Evolutionary conservation across 2,888 invertebrate genomes (phyloP).

Genomic region (Tenthredo notha): DNA sequence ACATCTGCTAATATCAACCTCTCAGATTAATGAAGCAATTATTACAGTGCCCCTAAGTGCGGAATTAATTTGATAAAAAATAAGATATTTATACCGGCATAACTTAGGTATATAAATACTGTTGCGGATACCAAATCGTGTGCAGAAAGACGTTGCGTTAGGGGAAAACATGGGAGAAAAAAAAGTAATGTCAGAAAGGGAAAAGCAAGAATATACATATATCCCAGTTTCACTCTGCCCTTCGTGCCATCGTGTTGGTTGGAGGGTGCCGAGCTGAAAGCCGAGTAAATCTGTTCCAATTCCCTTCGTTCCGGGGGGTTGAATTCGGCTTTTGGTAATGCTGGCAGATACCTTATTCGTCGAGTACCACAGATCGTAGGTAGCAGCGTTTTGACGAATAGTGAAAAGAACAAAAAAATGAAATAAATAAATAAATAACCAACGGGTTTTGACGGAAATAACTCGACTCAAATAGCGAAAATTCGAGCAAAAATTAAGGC

Average conservation of each 20-base stretch:
- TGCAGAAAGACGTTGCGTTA: neutral
- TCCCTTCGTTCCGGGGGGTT: constrained; percentile 58
- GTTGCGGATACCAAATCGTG: neutral
- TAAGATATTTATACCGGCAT: neutral
- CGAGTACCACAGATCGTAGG: constrained; percentile 16
- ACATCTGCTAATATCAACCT: neutral
- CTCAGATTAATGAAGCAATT: neutral
- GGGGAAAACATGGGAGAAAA: neutral
- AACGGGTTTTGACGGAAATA: neutral
- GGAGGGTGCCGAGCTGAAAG: constrained; percentile 56
- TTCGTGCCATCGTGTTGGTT: neutral
- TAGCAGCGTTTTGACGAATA: neutral
- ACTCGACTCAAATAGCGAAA: neutral
- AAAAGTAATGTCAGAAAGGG: neutral
- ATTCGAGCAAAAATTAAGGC: neutral
- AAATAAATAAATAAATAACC: neutral
- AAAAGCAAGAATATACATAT: constrained; percentile 12
- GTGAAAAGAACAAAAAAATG: neutral
- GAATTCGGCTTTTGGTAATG: constrained; percentile 6
- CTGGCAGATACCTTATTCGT: neutral
- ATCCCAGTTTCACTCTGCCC: constrained; percentile 28
- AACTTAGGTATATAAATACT: neutral
- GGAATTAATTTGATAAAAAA: neutral
- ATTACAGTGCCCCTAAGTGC: neutral
- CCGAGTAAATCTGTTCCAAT: constrained; percentile 68